Evolutionary conservation across 37 sponge, comb jelly and placozoan genomes (phyloP), one percentile per base, ranked within the genome.

Genomic region (Bolinopsis microptera): DNA sequence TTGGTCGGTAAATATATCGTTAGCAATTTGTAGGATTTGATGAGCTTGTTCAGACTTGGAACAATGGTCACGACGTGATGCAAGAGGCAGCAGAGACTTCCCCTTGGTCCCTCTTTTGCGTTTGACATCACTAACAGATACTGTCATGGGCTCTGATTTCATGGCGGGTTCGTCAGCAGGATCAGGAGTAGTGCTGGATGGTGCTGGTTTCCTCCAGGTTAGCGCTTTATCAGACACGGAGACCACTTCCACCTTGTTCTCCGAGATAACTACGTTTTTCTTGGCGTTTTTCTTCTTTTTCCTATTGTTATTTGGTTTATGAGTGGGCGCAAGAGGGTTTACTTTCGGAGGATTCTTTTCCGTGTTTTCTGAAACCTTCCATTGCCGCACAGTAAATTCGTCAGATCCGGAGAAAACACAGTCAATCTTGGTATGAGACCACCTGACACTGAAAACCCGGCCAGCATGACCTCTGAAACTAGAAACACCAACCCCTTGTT

Each of bases 331-430:
- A 5, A 86, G 48, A 23, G 26, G 26, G 31, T 86, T 86, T 1
- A 27, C 31, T 86, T 86, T 26, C 24, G 90, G 90, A 21, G 90
- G 90, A 86, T n/a, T 39, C 31, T 86, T 86, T 16, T 48, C 67
- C n/a, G 32, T 61, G 39, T 41, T 48, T 2, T 86, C 67, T 2
- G 48, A 22, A 35, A 86, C 22, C 24, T 30, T 41, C 90, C 90
- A 86, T 25, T 39, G 61, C 26, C 90, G 41, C 21, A 86, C 90
- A 39, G 90, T 86, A 39, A 86, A 86, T 27, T 86, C 90, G 39
- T 86, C 90, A 41, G 67, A 48, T 40, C 90, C 90, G 23, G 90
- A 33, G 61, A 48, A 86, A 25, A 86, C 30, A 39, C 31, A 24
- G 35, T 41, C 67, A 23, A 86, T 38, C 67, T 86, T 41, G 67